Base-by-base conservation (phyloP, 2,888 invertebrate genomes). In the Diaperis boleti region DNA sequence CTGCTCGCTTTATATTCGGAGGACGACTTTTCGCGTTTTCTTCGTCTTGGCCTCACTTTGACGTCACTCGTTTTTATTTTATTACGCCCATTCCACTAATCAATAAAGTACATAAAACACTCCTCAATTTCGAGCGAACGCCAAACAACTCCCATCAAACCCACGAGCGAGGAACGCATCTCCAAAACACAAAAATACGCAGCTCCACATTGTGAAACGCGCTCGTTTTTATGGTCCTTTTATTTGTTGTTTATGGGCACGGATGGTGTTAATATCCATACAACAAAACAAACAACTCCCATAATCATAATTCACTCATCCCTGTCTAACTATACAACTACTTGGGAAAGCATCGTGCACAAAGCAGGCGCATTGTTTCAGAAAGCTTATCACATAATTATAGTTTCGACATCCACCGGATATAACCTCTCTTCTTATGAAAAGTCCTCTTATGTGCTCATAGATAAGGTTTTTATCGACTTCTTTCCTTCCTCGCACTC, bases 331-430 rank as follows among this genome's bases (percentile, higher is more conserved):
- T 42, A 54, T 54, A 54, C n/a, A n/a, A n/a, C n/a, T 39, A 42
- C 54, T 54, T 54, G 52, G 50, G 59, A 50, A 52, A 52, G 59
- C 52, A 6, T 42, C 61, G 55, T 61, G 55, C 61, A 61, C 55
- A 55, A 45, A 47, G n/a, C 33, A 42, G 26, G 39, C 55, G 55
- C 50, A 62, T 62, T 62, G 62, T 62, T 62, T 62, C 44, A 42
- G 7, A 49, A 57, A 49, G 42, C 62, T 62, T 62, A 62, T 62
- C 62, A 45, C 54, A 37, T 62, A 62, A 62, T 62, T 62, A 62
- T 42, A 44, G 44, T 62, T 62, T 62, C 57, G 62, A 62, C 62
- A 62, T 62, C 62, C 57, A 62, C 57, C 62, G 57, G 49, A 62
- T 50, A 57, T 57, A 62, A 57, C 22, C 54, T 61, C 49, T 62